Evolutionary conservation across 2,888 invertebrate genomes (phyloP).

Genomic region (Amaurobius ferox): DNA sequence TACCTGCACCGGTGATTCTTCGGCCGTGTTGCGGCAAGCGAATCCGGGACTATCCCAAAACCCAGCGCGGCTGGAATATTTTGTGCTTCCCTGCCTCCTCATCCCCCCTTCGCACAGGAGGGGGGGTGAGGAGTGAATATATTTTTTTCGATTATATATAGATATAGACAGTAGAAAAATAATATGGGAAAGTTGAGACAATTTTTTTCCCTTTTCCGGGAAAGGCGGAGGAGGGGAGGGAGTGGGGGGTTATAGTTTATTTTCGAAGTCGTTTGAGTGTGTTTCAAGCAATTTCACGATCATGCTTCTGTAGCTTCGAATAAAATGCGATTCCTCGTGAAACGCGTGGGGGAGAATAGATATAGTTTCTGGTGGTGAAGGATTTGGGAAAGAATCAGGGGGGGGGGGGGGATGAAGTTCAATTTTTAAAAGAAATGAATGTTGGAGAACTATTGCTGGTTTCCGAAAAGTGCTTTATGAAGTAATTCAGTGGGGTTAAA

Average conservation of each 20-base stretch:
- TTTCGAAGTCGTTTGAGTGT: slow-evolving; percentile 46
- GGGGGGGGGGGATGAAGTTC: too few relatives aligned
- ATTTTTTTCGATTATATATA: slow-evolving; percentile 67
- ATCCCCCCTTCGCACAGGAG: neutral
- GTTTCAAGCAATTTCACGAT: slow-evolving; percentile 71
- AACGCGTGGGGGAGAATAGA: slow-evolving; percentile 23
- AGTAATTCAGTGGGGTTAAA: too few relatives aligned
- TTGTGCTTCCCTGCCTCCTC: slow-evolving; percentile 17
- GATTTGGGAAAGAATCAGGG: neutral
- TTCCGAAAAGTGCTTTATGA: too few relatives aligned
- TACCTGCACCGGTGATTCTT: slow-evolving; percentile 12
- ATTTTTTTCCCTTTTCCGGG: neutral
- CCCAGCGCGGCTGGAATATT: neutral
- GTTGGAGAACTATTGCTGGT: too few relatives aligned
- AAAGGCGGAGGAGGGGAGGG: neutral
- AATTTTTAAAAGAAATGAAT: too few relatives aligned
- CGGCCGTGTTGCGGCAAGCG: slow-evolving; percentile 34
- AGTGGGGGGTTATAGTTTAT: slow-evolving; percentile 35
- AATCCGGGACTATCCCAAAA: slow-evolving; percentile 25
- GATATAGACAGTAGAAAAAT: slow-evolving; percentile 27
- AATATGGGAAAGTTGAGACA: slow-evolving; percentile 7
- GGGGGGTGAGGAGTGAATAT: slow-evolving; percentile 29
- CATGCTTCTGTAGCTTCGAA: slow-evolving; percentile 70
- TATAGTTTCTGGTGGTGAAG: slow-evolving; percentile 6
- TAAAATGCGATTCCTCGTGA: slow-evolving; percentile 44